Evolutionary conservation across 2,113 vertebrate genomes (phyloP), one percentile per base, ranked within the genome.

Genomic region (Heterotilapia buettikoferi): DNA sequence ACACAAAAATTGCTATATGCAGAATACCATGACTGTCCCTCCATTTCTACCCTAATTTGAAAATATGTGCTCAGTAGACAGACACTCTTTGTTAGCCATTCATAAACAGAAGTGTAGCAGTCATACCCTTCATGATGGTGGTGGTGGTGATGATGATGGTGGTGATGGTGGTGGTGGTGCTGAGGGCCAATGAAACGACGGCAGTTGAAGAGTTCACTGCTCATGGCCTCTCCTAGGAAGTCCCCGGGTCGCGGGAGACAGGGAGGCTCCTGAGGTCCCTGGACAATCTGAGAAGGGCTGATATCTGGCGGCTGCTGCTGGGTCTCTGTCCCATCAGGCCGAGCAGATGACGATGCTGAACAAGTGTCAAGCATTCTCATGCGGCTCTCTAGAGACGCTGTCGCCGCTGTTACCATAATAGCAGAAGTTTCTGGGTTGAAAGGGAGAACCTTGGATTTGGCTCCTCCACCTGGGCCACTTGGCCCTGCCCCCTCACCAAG

Each of bases 151-250:
- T 90, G 91, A 8, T 89, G 91, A 4, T 98, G 98, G 4, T 98
- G 98, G 13, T 99, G 99, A 11, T 99, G 98, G 78, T 98, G 98
- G 18, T 99, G 99, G 33, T 99, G 98, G 79, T 99, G 98, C 89
- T 99, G 99, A 1, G 98, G 98, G 10, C 97, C 98, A 31, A 99
- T 99, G 94, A 99, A 99, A 47, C 98, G 97, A 0, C 98, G 96
- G 89, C 99, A 99, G 96, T 98, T 99, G 91, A 99, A 99, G 26
- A 99, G 95, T 66, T 99, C 99, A 26, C 96, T 98, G 47, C 98
- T 97, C 93, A 99, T 99, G 38, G 97, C 97, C 85, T 99, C 98
- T 19, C 98, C 97, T 11, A 99, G 97, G 92, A 99, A 99, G 94
- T 99, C 98, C 26, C 97, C 97, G 0, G 97, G 97, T 10, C 98